Base-by-base conservation (phyloP, 2,888 invertebrate species). In the Rhagium mordax region DNA sequence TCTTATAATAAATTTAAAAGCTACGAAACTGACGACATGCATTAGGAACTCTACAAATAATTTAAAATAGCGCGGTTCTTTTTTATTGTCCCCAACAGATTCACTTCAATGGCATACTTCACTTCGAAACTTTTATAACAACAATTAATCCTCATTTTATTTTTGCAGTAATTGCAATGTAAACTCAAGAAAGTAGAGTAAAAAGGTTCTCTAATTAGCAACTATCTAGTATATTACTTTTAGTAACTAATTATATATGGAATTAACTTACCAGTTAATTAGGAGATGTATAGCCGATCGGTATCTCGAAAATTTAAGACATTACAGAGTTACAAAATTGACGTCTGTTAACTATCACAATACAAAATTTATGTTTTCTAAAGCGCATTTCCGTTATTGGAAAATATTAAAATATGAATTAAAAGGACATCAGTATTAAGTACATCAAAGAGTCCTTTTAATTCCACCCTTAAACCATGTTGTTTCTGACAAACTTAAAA, bases 1-100 rank as follows among this genome's bases (percentile, higher is more conserved):
- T 61, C 41, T 29, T 51, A 18, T 51, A 51, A 65, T 65, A 65
- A 65, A 49, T 65, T 65, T 51, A 65, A 51, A 65, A 51, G 51
- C 49, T 18, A 7, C 29, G 51, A 49, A 65, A 65, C 64, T 51
- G 51, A 51, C 64, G 3, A 61, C 61, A 61, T 41, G 61, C 47
- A 65, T 65, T 65, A 51, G 18, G 29, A 65, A 65, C 29, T 65
- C 49, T 18, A 20, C 49, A 49, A 49, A 49, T 49, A 64, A 64
- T 64, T 64, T 27, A 49, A 27, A 47, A 61, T 61, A 41, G 61
- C 51, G 64, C 29, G 16, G 51, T 10, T 27, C 27, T 10, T 65
- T 65, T 65, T 65, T 65, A 27, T 27, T 6, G 62, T 51, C 27
- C 62, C 18, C 15, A 33, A 33, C 16, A 59, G 59, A 33, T 16